These are phyloP conservation scores for Notiomystis cincta DNA, from an alignment of 2,113 vertebrate genomes.

Conservation along the genomic window DNA sequence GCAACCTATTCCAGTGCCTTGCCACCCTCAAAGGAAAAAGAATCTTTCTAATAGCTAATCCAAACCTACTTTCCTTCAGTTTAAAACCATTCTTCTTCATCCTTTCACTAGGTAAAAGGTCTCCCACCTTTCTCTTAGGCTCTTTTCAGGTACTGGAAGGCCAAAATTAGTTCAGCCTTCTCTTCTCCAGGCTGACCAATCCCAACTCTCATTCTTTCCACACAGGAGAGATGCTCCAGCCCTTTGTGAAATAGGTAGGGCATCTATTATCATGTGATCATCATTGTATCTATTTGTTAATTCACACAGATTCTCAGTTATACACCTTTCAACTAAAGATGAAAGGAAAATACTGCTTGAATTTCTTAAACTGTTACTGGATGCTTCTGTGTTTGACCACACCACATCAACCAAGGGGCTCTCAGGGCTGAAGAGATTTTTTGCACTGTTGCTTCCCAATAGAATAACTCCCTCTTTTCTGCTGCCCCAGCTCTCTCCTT, in stretches of 20 bases:
- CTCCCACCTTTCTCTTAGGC: background rate
- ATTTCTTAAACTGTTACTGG: background rate
- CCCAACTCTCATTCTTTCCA: background rate
- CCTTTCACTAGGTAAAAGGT: background rate
- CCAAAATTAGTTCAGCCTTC: background rate
- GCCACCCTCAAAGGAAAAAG: background rate
- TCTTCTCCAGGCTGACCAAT: background rate
- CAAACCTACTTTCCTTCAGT: background rate
- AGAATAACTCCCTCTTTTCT: background rate
- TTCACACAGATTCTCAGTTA: background rate
- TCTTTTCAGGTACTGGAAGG: background rate
- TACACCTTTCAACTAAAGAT: background rate
- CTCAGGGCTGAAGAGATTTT: background rate
- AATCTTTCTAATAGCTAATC: background rate
- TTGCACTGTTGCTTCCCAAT: background rate
- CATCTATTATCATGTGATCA: background rate
- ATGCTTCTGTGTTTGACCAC: background rate
- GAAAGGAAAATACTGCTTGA: background rate
- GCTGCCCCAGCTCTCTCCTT: background rate
- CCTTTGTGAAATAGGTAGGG: background rate
- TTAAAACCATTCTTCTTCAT: background rate
- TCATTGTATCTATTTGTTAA: background rate
- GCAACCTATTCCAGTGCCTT: background rate
- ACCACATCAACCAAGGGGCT: background rate
- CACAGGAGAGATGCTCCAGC: background rate